Base-by-base conservation (phyloP, 2,888 invertebrate species). In the Syritta pipiens region DNA sequence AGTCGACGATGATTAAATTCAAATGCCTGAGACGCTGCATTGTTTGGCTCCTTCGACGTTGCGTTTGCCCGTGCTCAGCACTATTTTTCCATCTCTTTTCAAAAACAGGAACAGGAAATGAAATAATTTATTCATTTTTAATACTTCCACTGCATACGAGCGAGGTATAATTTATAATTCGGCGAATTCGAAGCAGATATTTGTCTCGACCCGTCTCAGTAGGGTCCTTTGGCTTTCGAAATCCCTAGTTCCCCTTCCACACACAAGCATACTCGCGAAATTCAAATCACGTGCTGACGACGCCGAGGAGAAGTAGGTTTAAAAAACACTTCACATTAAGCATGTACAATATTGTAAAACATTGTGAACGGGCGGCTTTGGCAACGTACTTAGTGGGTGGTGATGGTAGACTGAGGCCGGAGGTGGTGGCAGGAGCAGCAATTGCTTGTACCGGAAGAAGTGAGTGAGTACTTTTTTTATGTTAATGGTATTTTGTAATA, bases 71-170 rank as follows among this genome's bases (percentile, higher is more conserved):
- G 35, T 30, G 20, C 60, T 35, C 19, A 40, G 40, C 20, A 4
- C 7, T 26, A 60, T 14, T 51, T 22, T n/a, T 22, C 14, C 37
- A 49, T 35, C 44, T 53, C 14, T n/a, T 35, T 12, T 24, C 37
- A 26, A 44, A 60, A 49, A 42, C 60, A 60, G 46, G 19, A 67
- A 68, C 40, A 40, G 60, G 55, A 75, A 75, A 75, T 75, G 40
- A 75, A 55, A 42, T 62, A 75, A 62, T 68, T 68, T 68, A 75
- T 75, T 75, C 60, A 75, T 55, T 55, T 68, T 55, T 75, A 75
- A 75, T 75, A 68, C 46, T 62, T 62, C 40, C 28, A 14, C 46
- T 37, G 44, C 48, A 46, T 40, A 24, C 42, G 20, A 9, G 17
- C 10, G 53, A 60, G 22, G 51, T 46, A 30, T 42, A 19, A 60